Evolutionary conservation across 2,797 vertebrate genomes (phyloP).

Genomic region (Petrocephalus schoutedeni): DNA sequence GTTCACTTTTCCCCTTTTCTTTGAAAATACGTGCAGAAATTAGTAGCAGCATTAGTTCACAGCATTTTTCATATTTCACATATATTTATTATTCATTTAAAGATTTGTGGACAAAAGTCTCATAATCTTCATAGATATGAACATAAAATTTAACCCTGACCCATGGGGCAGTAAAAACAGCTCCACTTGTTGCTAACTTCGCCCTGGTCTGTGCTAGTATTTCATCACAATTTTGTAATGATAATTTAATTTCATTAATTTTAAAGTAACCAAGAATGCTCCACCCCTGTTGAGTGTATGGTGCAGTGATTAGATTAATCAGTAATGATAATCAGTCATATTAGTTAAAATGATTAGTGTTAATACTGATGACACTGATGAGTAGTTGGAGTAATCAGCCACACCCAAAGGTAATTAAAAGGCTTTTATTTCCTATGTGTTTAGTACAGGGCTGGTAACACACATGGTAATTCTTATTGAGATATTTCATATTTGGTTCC

Average conservation of each 20-base stretch:
- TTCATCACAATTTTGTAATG: not conserved
- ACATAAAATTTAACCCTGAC: not conserved
- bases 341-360: not conserved
- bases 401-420: slow-evolving; percentile 61
- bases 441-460: slow-evolving; percentile 75
- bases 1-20: not conserved
- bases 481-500: slow-evolving; percentile 67
- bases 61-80: not conserved
- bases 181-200: not conserved
- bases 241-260: not conserved
- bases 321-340: not conserved
- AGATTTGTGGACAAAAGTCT: not conserved
- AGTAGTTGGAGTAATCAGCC: not conserved
- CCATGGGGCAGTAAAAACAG: not conserved
- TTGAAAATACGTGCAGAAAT: not conserved
- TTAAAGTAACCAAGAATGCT: not conserved
- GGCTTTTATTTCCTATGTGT: slow-evolving; percentile 74
- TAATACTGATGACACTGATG: not conserved
- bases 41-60: not conserved
- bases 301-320: not conserved
- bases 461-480: slow-evolving; percentile 72
- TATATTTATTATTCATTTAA: not conserved
- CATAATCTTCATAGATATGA: not conserved
- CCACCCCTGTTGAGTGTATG: not conserved
- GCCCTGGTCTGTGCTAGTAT: not conserved